Evolutionary conservation across 2,888 invertebrate genomes (phyloP), one percentile per base, ranked within the genome.

Genomic region (Athetis lepigone): DNA sequence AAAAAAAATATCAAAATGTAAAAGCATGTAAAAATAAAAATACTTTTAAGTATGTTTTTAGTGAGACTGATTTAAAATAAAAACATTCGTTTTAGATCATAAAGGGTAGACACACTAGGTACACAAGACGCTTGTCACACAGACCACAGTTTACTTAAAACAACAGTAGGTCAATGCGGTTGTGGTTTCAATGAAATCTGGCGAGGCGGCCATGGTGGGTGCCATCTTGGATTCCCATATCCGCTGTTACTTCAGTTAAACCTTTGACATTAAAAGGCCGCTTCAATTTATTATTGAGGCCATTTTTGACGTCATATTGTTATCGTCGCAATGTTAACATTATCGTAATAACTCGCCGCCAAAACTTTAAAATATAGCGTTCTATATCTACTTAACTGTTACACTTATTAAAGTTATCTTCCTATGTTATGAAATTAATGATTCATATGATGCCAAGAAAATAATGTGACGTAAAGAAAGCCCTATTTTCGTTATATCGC

Each of bases 81-180:
- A 37, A 6, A 45, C n/a, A 45, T 37, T 60, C 21, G 57, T 54
- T 70, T 58, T 37, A 16, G 16, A 42, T 18, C 39, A 11, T 45
- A 42, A 16, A 43, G 18, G 25, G 45, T 49, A 72, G 49, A 59
- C 55, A 58, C 54, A 45, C 43, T 55, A 43, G 19, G 21, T 57
- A 33, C 46, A 49, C 11, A 33, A 13, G 7, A 13, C 29, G n/a
- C n/a, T n/a, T n/a, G n/a, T n/a, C n/a, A 33, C 29, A 33, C 11
- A 13, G 29, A 9, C 8, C 42, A 63, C 25, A 61, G 46, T 63
- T 13, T 40, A 36, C n/a, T 1, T 25, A 51, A 56, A 27, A 55
- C 27, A 40, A 37, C 50, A 55, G 23, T 37, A 11, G 13, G 16
- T 46, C 19, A 37, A 61, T 1, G n/a, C 9, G 19, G 25, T 5